Percentiles rank a stretch among this genome's conserved stretches.
Evolutionary conservation across 2,113 vertebrate species (phyloP).

Genomic region (Scopus umbretta): DNA sequence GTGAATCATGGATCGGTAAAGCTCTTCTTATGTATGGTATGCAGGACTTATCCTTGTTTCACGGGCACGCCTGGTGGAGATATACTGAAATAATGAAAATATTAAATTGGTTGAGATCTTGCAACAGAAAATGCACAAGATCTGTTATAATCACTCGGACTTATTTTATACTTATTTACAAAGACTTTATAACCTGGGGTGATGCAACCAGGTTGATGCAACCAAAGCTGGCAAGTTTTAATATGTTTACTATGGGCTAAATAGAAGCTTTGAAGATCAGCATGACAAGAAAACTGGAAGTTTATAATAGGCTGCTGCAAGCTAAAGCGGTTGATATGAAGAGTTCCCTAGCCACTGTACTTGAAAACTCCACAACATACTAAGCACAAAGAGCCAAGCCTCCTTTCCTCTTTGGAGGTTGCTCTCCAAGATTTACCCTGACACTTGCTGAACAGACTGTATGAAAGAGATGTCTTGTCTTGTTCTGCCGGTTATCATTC

Average conservation of each 20-base stretch:
- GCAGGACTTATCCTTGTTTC: neutral
- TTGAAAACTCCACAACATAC: conserved; percentile 7
- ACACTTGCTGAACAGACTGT: conserved; percentile 58
- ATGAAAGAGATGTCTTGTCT: conserved; percentile 67
- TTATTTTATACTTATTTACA: neutral
- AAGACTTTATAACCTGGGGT: neutral
- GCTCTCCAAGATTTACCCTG: conserved; percentile 55
- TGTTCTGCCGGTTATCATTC: conserved; percentile 69
- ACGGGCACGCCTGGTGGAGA: neutral
- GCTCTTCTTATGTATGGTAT: neutral
- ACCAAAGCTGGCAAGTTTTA: neutral
- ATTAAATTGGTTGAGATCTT: neutral
- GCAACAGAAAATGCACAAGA: neutral
- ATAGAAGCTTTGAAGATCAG: neutral
- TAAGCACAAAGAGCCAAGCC: neutral
- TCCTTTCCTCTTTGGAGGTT: conserved; percentile 1
- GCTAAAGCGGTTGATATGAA: neutral
- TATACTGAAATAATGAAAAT: neutral
- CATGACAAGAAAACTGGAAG: neutral
- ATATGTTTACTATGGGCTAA: neutral
- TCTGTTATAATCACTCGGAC: neutral
- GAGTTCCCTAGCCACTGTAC: neutral
- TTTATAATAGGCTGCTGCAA: neutral
- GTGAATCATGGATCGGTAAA: neutral
- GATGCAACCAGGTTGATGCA: neutral